Evolutionary conservation across 2,113 vertebrate genomes (phyloP), one percentile per base, ranked within the genome.

Genomic region (Orientallactaga bullata): DNA sequence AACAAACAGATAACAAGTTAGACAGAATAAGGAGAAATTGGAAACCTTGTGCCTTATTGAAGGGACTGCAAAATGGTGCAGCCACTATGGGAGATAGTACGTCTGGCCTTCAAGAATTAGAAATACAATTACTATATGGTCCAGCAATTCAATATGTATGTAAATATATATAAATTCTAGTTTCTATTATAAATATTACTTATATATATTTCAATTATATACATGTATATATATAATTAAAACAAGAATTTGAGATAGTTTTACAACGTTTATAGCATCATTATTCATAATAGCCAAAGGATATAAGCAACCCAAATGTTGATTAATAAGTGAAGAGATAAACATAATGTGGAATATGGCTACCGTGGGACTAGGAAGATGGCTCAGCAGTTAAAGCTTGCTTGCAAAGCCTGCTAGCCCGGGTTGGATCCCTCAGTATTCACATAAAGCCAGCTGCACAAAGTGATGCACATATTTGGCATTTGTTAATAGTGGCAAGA

Each of bases 261-360:
- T 47, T 58, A 58, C 4, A 68, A 23, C 47, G 12, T 82, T 88
- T 71, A 63, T 30, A 47, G 35, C 32, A 61, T 7, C 24, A 47
- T 76, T 74, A 83, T 76, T 82, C 61, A 88, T 30, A 83, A 83
- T 47, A 60, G 30, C 37, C 35, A 69, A 93, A 55, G 66, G 47
- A 55, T n/a, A 30, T 28, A 88, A 76, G 7, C 12, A 58, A 76
- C 21, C 11, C 60, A 88, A 55, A 28, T 68, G 35, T 42, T 35
- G n/a, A 58, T 82, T 82, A 68, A 10, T 60, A 1, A 13, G 30
- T 68, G 61, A 39, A 66, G 0, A 17, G 60, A 42, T 74, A 68
- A 88, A 42, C 61, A 68, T 32, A 82, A 66, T 58, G 42, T 88
- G 42, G 20, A 7, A 13, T 93, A 28, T 30, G 63, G 32, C 24